phyloP scores from a whole-genome alignment of 2,797 vertebrate genomes.

The Coendou prehensilis region DNA sequence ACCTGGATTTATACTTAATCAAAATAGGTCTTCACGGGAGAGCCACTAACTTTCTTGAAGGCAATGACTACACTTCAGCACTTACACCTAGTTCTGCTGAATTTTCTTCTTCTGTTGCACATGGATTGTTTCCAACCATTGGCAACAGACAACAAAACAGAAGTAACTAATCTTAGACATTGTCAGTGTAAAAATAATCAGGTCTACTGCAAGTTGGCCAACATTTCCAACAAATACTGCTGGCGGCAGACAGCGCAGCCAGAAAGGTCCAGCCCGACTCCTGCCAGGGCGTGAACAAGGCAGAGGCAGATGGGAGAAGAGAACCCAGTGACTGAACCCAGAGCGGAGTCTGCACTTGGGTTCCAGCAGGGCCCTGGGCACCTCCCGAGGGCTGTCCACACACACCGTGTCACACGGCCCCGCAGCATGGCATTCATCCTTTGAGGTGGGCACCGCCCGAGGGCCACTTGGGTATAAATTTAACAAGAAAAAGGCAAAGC shows the following conservation, averaged over 20 bases:
- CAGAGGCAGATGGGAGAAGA: fast-evolving
- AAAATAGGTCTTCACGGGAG: constrained; percentile 96
- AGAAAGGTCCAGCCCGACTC: constrained; percentile 74
- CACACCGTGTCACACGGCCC: not conserved
- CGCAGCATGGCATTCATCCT: not conserved
- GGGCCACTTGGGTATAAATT: not conserved
- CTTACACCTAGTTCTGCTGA: constrained; percentile 93
- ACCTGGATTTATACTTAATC: constrained; percentile 94
- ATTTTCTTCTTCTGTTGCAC: constrained; percentile 91
- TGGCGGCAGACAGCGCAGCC: constrained; percentile 91
- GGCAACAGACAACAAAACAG: constrained; percentile 96
- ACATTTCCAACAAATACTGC: constrained; percentile 97
- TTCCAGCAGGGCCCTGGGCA: not conserved
- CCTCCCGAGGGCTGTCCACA: not conserved
- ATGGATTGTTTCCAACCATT: constrained; percentile 97
- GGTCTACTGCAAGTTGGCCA: constrained; percentile 95
- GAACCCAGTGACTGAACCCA: fast-evolving
- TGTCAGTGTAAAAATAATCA: constrained; percentile 94
- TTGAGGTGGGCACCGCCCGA: not conserved
- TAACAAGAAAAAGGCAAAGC: not conserved
- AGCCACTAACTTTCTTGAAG: constrained; percentile 93
- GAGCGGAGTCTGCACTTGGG: fast-evolving
- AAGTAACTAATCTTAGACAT: constrained; percentile 94
- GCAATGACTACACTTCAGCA: constrained; percentile 94
- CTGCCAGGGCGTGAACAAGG: constrained; percentile 87